A percentile compares a stretch with the other conserved stretches of the same genome.
Conservation (phyloP, 2,113 vertebrate genomes). For the Phaethon lepturus region DNA sequence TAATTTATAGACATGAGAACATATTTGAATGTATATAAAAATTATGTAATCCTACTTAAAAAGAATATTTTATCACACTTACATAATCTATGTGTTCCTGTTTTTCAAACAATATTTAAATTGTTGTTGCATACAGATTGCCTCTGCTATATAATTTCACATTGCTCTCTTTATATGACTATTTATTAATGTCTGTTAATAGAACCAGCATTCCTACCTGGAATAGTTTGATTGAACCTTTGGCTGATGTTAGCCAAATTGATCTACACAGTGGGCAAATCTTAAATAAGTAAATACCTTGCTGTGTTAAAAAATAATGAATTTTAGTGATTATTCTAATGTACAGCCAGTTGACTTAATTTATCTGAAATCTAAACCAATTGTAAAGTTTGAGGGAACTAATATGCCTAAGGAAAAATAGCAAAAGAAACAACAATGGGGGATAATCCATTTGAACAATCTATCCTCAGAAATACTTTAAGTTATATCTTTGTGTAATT, state of each 20-base stretch:
- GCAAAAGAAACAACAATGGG: neutral
- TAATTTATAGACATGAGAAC: neutral
- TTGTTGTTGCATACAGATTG: neutral
- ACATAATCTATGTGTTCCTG: neutral
- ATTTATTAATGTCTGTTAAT: neutral
- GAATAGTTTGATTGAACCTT: neutral
- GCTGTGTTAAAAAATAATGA: neutral
- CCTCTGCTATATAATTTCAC: neutral
- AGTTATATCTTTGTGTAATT: conserved; percentile 9
- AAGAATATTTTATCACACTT: neutral
- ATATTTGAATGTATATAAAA: neutral
- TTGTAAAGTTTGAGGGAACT: neutral
- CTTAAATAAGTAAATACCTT: conserved; percentile 40
- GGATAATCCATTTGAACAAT: neutral
- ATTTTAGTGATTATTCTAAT: neutral
- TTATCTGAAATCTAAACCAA: conserved; percentile 21
- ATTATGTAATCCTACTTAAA: neutral
- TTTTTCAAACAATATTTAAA: neutral
- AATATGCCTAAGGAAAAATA: neutral
- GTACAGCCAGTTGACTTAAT: conserved; percentile 4
- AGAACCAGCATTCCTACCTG: neutral
- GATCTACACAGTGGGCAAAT: neutral
- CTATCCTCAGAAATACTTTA: neutral
- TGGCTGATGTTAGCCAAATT: neutral
- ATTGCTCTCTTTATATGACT: neutral